Base-by-base conservation (phyloP, 2,113 vertebrate genomes). In the Embiotoca jacksoni region DNA sequence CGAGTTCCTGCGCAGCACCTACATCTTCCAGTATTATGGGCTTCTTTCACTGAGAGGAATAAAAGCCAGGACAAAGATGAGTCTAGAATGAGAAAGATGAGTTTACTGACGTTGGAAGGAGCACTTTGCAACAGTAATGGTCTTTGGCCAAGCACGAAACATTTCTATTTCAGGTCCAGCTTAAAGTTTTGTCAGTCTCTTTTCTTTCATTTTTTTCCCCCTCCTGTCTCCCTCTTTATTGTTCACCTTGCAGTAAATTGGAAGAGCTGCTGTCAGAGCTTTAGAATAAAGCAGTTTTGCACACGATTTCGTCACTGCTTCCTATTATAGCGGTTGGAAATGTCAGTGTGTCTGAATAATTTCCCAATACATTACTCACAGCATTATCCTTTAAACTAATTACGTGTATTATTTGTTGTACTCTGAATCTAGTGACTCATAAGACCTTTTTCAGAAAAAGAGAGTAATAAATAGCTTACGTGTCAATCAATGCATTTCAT, bases 21-120 rank as follows among this genome's bases (percentile, higher is more conserved):
- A 44, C 37, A 6, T 65, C 23, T 35, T 62, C 59, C 55, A 52
- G 0, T 53, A 54, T 70, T 49, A 35, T 41, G 35, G 37, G 54
- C 16, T 78, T 82, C 66, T 7, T 70, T 76, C 44, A 16, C 37
- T 57, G 35, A 57, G 50, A 35, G 47, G 59, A 80, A 64, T 47
- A 75, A 77, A 77, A 66, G 10, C 32, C 71, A 72, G 47, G 16
- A 67, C 23, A 55, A 44, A 59, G 30, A 65, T 75, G 36, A 76
- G 54, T 62, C 66, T 71, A 59, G 39, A 58, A 63, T 23, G 16
- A 67, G 23, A 55, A 44, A 59, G 30, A 65, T 75, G 36, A 76
- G 54, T 62, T 78, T 65, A 64, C 65, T 49, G 64, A 74, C 61
- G 59, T 30, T 66, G 23, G 60, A 67, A 52, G 33, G 23, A n/a